phyloP scores from a whole-genome alignment of 2,888 invertebrate genomes.

The Temnothorax unifasciatus region DNA sequence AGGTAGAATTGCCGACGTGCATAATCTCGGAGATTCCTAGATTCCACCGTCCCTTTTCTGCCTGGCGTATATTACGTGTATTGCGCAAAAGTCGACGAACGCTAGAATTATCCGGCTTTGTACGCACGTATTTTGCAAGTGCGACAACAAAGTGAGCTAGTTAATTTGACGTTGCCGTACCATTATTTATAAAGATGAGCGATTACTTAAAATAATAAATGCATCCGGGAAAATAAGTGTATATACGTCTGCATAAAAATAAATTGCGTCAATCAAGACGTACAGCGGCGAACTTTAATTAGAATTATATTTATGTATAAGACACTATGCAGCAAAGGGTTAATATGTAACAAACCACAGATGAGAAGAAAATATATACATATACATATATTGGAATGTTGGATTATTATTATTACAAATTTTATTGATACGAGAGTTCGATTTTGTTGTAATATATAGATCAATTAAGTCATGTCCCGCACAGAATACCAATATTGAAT shows the following conservation, averaged over 20 bases:
- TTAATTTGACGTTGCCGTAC: not conserved
- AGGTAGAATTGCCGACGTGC: not conserved
- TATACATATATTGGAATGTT: not conserved
- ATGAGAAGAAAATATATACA: not conserved
- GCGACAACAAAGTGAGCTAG: not conserved
- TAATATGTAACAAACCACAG: not conserved
- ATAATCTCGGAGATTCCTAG: constrained; percentile 32
- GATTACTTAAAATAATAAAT: not conserved
- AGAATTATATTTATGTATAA: not conserved
- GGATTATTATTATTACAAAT: constrained; percentile 11
- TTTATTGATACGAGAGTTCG: not conserved
- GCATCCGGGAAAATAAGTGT: too few relatives aligned
- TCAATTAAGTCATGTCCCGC: not conserved
- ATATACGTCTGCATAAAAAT: not conserved
- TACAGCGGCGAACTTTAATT: not conserved
- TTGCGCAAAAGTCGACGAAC: constrained; percentile 13
- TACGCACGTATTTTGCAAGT: not conserved
- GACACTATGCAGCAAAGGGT: too few relatives aligned
- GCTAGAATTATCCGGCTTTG: constrained; percentile 4
- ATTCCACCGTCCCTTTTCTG: constrained; percentile 14
- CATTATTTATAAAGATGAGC: not conserved
- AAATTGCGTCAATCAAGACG: not conserved
- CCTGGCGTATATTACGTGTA: not conserved
- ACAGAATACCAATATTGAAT: not conserved
- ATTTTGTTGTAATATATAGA: not conserved